A percentile compares a stretch with the other conserved stretches of the same genome.
Evolutionary conservation across 2,113 vertebrate species (phyloP).

Genomic region (Macrotis lagotis): DNA sequence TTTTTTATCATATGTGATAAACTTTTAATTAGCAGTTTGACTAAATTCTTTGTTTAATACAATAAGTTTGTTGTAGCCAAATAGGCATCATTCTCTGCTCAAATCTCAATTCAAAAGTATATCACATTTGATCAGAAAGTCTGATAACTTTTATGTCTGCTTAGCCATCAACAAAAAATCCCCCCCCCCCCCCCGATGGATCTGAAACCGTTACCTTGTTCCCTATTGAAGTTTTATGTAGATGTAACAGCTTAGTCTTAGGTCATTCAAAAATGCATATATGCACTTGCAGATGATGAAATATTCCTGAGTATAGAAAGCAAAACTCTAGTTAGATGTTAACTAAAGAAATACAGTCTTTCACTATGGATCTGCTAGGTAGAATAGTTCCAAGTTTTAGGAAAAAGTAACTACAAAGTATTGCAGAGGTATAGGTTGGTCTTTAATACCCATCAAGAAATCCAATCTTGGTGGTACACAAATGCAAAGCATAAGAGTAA

Average conservation of each 20-base stretch:
- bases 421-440: background rate
- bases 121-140: background rate
- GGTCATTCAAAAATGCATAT: background rate
- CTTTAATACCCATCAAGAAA: background rate
- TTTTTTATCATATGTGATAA: conserved; percentile 49
- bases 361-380: background rate
- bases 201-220: background rate
- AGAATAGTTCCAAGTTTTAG: background rate
- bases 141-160: background rate
- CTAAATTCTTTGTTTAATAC: conserved; percentile 39
- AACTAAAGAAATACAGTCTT: background rate
- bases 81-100: conserved; percentile 13
- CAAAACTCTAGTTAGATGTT: background rate
- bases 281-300: background rate
- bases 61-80: background rate
- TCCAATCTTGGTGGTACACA: background rate
- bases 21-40: conserved; percentile 33
- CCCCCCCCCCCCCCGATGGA: background rate
- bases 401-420: background rate
- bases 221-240: background rate
- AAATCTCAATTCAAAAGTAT: conserved; percentile 46
- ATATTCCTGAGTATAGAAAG: background rate
- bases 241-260: background rate
- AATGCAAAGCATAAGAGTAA: background rate
- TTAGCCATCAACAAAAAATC: background rate